Conservation (phyloP, 2,113 vertebrate species). For the Callaeas wilsoni region DNA sequence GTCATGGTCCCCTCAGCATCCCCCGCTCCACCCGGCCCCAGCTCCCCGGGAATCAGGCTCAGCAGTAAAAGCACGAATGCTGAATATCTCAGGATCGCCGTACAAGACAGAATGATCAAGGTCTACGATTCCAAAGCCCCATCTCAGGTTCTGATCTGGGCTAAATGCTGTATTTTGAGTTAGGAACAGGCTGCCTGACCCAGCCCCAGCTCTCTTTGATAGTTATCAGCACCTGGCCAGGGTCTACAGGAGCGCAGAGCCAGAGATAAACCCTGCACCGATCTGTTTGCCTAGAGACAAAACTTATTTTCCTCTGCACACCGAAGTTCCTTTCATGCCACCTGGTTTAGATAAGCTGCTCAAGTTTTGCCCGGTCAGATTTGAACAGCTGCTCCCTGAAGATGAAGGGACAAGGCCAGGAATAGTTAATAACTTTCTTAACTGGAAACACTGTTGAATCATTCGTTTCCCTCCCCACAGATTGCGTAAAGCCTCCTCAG, state of each 20-base stretch:
- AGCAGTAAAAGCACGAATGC: background rate
- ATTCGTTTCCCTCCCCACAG: background rate
- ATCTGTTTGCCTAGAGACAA: background rate
- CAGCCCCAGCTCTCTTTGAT: background rate
- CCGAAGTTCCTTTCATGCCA: background rate
- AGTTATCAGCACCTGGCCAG: background rate
- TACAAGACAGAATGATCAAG: background rate
- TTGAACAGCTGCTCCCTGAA: conserved; percentile 20
- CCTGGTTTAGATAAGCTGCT: conserved; percentile 46
- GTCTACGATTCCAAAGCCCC: background rate
- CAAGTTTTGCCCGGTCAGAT: background rate
- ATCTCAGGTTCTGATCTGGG: background rate
- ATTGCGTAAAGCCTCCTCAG: background rate
- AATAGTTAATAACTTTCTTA: conserved; percentile 25
- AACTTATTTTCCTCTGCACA: background rate
- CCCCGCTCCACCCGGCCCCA: background rate
- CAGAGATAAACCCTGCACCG: background rate
- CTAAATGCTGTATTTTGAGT: background rate
- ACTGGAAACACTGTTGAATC: conserved; percentile 21
- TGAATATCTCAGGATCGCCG: background rate
- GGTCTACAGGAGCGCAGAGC: background rate
- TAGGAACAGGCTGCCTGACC: background rate
- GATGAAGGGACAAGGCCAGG: conserved; percentile 7
- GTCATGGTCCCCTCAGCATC: background rate
- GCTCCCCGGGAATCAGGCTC: background rate